Conservation (phyloP, 2,797 vertebrate genomes). For the Melanotaenia boesemani region DNA sequence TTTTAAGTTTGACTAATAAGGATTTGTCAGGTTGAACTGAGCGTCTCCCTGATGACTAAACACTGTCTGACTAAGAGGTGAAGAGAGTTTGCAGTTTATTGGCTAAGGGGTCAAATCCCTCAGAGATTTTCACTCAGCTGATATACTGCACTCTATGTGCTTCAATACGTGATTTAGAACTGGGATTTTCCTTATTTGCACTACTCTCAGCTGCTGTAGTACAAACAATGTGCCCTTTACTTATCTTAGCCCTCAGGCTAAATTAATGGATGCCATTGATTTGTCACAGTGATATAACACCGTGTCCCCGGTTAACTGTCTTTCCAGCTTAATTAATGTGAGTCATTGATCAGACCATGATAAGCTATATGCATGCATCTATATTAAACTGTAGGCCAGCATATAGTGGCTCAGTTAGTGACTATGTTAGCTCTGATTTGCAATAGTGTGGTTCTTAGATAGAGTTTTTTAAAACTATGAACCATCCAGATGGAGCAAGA, state of each 20-base stretch:
- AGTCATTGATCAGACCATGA: constrained; percentile 46
- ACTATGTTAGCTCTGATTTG: neutral
- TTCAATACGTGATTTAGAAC: constrained; percentile 24
- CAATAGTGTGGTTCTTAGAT: constrained; percentile 1
- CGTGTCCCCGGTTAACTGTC: constrained; percentile 46
- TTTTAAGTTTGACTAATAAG: constrained; percentile 59
- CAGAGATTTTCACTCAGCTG: constrained; percentile 63
- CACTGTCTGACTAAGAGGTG: constrained; percentile 55
- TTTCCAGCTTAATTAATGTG: constrained; percentile 57
- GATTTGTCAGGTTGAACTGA: constrained; percentile 61
- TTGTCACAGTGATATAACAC: constrained; percentile 53
- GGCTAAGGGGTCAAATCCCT: constrained; percentile 70
- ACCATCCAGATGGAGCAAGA: neutral
- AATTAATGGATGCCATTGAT: constrained; percentile 65
- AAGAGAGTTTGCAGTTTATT: constrained; percentile 57
- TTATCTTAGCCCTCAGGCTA: constrained; percentile 51
- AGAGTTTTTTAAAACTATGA: neutral
- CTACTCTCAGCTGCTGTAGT: constrained; percentile 47
- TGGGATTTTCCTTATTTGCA: constrained; percentile 51
- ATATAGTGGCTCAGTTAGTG: neutral
- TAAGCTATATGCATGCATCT: constrained; percentile 27
- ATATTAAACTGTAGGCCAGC: neutral
- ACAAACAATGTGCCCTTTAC: constrained; percentile 40
- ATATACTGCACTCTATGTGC: constrained; percentile 67
- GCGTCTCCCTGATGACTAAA: constrained; percentile 63